Conservation (phyloP, 2,888 invertebrate genomes). For the Vannuccia rotundouncinata region DNA sequence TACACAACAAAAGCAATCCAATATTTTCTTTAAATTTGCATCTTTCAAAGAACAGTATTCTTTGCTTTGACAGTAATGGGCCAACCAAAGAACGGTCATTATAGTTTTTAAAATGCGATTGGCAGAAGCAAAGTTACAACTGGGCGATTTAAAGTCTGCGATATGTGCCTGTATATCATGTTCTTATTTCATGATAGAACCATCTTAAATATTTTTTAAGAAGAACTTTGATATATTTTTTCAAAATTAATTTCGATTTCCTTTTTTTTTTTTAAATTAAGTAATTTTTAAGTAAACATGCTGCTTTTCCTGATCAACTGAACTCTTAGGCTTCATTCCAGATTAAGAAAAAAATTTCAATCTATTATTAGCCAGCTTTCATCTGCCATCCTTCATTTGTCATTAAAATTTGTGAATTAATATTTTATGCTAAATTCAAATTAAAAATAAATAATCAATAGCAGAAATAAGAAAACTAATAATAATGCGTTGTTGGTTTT, state of each 20-base stretch:
- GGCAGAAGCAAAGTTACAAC: background rate
- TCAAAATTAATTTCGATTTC: background rate
- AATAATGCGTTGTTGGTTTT: background rate
- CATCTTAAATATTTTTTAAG: background rate
- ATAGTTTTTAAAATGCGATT: background rate
- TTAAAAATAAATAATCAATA: background rate
- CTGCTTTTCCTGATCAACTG: background rate
- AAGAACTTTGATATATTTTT: background rate
- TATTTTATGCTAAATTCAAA: background rate
- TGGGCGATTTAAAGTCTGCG: background rate
- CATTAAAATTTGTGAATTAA: background rate
- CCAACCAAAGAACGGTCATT: background rate
- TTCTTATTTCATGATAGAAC: background rate
- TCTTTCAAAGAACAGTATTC: slow-evolving; percentile 14
- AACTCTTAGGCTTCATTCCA: background rate
- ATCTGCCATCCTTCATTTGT: background rate
- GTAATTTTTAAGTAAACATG: background rate
- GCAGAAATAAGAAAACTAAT: background rate
- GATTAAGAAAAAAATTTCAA: background rate
- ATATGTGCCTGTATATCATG: background rate
- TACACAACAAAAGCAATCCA: background rate
- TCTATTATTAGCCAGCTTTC: background rate
- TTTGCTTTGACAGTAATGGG: slow-evolving; percentile 3
- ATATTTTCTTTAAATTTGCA: background rate
- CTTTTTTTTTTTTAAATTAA: background rate